phyloP scores from a whole-genome alignment of 2,888 invertebrate genomes.

The Pachymerium ferrugineum region DNA sequence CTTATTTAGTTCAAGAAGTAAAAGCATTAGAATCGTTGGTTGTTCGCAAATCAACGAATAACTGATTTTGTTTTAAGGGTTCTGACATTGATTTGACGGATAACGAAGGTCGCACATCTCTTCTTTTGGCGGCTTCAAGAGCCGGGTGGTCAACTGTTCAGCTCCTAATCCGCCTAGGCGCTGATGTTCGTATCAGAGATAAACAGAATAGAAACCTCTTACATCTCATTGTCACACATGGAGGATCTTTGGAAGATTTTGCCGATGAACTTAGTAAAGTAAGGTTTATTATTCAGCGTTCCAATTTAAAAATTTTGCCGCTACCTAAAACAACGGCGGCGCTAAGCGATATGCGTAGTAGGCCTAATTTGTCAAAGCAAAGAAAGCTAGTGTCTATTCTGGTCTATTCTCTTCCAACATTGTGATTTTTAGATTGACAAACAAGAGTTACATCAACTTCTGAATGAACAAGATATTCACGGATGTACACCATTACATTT shows the following conservation, averaged over 20 bases:
- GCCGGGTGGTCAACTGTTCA: constrained; percentile 77
- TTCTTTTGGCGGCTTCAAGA: constrained; percentile 72
- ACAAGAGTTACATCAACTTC: constrained; percentile 32
- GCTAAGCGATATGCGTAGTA: no score
- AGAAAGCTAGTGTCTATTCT: no score
- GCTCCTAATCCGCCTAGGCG: constrained; percentile 64
- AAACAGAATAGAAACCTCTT: constrained; percentile 73
- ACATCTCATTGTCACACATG: constrained; percentile 79
- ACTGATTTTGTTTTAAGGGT: constrained; percentile 53
- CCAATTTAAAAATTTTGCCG: no score
- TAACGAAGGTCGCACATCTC: constrained; percentile 70
- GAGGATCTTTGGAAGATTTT: constrained; percentile 71
- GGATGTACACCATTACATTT: constrained; percentile 85
- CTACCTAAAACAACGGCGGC: no score
- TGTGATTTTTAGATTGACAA: constrained; percentile 28
- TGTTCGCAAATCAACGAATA: not conserved
- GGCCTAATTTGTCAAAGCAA: no score
- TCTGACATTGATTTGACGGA: constrained; percentile 75
- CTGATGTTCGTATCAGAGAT: constrained; percentile 71
- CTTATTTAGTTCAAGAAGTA: constrained; percentile 55
- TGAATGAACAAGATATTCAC: constrained; percentile 73
- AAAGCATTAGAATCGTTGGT: constrained; percentile 18
- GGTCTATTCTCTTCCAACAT: no score
- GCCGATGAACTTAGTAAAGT: constrained; percentile 46
- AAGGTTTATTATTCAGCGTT: not conserved